phyloP scores from a whole-genome alignment of 2,888 invertebrate genomes.

The Scaeva pyrastri region DNA sequence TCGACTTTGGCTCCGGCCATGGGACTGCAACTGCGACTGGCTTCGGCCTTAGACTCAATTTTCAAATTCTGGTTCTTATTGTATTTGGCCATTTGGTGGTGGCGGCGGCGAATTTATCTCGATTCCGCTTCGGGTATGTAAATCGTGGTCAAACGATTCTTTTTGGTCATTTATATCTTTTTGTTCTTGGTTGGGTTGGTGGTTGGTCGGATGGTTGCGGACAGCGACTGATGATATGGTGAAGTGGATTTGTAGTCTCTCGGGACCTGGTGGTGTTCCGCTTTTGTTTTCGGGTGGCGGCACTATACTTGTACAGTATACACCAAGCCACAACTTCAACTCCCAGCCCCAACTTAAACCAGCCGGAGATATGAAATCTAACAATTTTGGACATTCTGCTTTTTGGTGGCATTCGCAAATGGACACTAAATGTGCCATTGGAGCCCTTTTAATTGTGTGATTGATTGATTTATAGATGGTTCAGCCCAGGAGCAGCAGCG shows the following conservation, averaged over 20 bases:
- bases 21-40: background rate
- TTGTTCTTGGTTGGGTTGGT: background rate
- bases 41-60: background rate
- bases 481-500: slow-evolving; percentile 12
- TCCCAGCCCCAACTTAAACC: slow-evolving; percentile 9
- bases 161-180: slow-evolving; percentile 37
- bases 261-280: slow-evolving; percentile 46
- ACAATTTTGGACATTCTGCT: slow-evolving; percentile 72
- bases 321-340: background rate
- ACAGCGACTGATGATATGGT: background rate
- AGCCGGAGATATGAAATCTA: slow-evolving; percentile 65
- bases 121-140: slow-evolving; percentile 73
- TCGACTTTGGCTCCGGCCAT: background rate
- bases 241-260: slow-evolving; percentile 33
- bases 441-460: slow-evolving; percentile 81
- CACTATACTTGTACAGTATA: background rate
- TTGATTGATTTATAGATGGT: slow-evolving; percentile 80
- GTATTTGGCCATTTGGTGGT: slow-evolving; percentile 48
- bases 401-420: slow-evolving; percentile 77
- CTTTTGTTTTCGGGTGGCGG: slow-evolving; percentile 63
- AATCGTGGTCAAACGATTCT: slow-evolving; percentile 73
- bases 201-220: background rate
- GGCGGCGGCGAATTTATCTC: slow-evolving; percentile 67
- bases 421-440: slow-evolving; percentile 81
- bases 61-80: slow-evolving; percentile 56